Evolutionary conservation across 2,113 vertebrate genomes (phyloP).

Genomic region (Myiozetetes cayanensis): DNA sequence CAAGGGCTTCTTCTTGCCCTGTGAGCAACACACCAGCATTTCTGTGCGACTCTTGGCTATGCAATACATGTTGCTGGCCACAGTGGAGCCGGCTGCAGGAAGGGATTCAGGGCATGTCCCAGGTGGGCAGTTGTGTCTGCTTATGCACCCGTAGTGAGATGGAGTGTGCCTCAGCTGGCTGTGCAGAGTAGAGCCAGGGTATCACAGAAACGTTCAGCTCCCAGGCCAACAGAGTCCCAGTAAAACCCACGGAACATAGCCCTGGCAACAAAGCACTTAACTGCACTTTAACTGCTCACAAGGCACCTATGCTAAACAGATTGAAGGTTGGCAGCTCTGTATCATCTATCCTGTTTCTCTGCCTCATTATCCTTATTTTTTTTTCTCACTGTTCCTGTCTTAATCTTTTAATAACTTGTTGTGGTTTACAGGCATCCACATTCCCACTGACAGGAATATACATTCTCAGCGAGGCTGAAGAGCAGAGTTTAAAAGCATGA

Average conservation of each 20-base stretch:
- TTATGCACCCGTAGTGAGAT: fast-evolving
- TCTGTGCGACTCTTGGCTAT: background rate
- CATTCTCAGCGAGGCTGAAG: background rate
- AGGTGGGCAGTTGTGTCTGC: fast-evolving
- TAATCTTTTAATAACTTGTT: background rate
- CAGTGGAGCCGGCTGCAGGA: background rate
- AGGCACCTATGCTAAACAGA: background rate
- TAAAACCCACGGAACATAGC: fast-evolving
- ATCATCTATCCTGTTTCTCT: background rate
- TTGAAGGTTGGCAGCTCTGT: background rate
- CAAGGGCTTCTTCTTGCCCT: background rate
- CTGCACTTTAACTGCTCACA: background rate
- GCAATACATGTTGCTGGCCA: fast-evolving
- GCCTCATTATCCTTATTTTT: background rate
- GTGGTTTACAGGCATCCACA: background rate
- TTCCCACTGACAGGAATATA: background rate
- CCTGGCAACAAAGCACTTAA: background rate
- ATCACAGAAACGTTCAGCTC: background rate
- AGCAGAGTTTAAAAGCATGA: background rate
- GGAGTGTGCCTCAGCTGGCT: background rate
- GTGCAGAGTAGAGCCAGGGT: background rate
- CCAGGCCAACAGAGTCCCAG: background rate
- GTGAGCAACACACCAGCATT: background rate
- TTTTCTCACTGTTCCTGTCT: background rate
- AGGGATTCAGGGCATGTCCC: background rate